phyloP scores from a whole-genome alignment of 2,797 vertebrate genomes.

The Echiichthys vipera region DNA sequence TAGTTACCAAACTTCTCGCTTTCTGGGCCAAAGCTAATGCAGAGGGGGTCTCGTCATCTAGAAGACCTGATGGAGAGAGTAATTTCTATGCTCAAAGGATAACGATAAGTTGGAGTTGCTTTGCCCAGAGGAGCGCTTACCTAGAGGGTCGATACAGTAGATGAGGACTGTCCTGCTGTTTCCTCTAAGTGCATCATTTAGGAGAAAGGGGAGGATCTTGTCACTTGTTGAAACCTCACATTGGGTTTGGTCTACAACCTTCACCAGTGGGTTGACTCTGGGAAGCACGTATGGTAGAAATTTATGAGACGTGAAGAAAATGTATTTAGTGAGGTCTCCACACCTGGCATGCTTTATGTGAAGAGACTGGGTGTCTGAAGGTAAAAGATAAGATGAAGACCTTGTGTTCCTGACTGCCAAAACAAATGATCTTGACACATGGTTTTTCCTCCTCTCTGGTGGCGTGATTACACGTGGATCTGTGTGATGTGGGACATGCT shows the following conservation, averaged over 20 bases:
- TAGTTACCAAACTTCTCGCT: slow-evolving; percentile 76
- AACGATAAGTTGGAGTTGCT: background rate
- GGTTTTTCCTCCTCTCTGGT: background rate
- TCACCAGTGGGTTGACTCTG: slow-evolving; percentile 76
- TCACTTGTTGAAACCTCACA: slow-evolving; percentile 9
- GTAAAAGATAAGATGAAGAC: background rate
- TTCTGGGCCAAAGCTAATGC: slow-evolving; percentile 81
- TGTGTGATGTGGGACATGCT: background rate
- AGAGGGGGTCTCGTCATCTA: slow-evolving; percentile 73
- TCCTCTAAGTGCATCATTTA: slow-evolving; percentile 82
- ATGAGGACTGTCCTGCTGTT: slow-evolving; percentile 84
- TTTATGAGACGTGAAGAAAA: background rate
- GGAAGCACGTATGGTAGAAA: background rate
- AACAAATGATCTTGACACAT: background rate
- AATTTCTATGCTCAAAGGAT: background rate
- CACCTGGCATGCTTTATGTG: background rate
- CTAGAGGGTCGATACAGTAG: slow-evolving; percentile 84
- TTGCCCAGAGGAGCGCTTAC: slow-evolving; percentile 60
- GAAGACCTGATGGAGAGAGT: slow-evolving; percentile 49
- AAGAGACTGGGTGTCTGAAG: background rate
- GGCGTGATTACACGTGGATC: background rate
- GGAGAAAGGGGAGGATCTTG: slow-evolving; percentile 77
- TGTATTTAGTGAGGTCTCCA: background rate
- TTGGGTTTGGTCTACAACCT: slow-evolving; percentile 66
- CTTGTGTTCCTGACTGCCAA: background rate